phyloP scores from a whole-genome alignment of 1,140 invertebrate species.

The Wiebesia pumilae region DNA sequence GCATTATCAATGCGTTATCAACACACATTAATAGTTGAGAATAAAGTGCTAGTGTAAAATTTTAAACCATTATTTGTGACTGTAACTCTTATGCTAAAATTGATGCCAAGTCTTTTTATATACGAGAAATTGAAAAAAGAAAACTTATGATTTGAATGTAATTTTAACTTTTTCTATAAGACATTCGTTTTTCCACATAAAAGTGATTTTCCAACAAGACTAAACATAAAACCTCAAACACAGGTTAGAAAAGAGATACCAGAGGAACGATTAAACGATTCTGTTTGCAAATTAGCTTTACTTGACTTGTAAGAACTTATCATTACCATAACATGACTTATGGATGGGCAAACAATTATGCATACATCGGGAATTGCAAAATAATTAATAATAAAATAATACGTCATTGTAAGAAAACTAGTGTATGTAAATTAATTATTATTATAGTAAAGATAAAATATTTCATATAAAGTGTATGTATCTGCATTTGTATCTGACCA shows the following conservation, averaged over 20 bases:
- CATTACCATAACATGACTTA: constrained; percentile 19
- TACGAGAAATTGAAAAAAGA: constrained; percentile 27
- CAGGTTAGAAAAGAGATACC: constrained; percentile 18
- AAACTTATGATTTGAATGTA: constrained; percentile 39
- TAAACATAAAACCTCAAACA: constrained; percentile 24
- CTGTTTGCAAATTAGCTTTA: constrained; percentile 41
- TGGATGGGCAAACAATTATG: constrained; percentile 20
- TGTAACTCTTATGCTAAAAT: constrained; percentile 26
- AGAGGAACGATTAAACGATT: neutral
- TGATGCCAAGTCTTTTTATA: constrained; percentile 43
- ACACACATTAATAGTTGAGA: neutral
- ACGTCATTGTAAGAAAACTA: neutral
- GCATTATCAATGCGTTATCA: too few relatives aligned
- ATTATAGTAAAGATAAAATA: neutral
- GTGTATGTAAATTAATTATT: neutral
- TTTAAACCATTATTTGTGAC: constrained; percentile 37
- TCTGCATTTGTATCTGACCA: neutral
- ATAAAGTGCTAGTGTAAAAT: constrained; percentile 15
- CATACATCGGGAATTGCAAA: neutral
- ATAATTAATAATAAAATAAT: constrained; percentile 7
- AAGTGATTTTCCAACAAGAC: constrained; percentile 36
- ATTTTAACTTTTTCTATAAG: constrained; percentile 45
- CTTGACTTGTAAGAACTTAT: constrained; percentile 5
- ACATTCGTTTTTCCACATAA: constrained; percentile 45
- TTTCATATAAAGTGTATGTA: neutral